A percentile compares a stretch with the other conserved stretches of the same genome.
Conservation (phyloP, 2,888 invertebrate genomes). For the Bibio marci region DNA sequence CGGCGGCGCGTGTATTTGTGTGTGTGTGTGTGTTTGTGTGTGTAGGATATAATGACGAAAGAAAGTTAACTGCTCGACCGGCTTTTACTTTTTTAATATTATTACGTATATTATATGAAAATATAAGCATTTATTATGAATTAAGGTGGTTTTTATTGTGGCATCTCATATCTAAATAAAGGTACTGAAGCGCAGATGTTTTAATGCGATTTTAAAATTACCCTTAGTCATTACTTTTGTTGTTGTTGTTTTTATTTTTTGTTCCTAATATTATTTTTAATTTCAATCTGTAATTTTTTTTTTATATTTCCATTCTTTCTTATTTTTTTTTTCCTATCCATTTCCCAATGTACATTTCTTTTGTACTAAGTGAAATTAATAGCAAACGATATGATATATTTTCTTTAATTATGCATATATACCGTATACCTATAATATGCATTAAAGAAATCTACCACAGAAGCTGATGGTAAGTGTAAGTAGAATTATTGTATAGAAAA, state of each 20-base stretch:
- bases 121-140: too few relatives aligned
- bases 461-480: too few relatives aligned
- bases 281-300: not conserved
- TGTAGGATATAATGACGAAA: too few relatives aligned
- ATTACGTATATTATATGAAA: too few relatives aligned
- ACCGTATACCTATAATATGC: slow-evolving; percentile 6
- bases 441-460: too few relatives aligned
- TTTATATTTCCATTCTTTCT: not conserved
- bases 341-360: not conserved
- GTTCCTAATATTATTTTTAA: not conserved
- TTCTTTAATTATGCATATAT: slow-evolving; percentile 6
- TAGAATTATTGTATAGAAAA: too few relatives aligned
- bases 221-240: slow-evolving; percentile 8
- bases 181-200: slow-evolving; percentile 5
- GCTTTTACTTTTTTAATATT: too few relatives aligned
- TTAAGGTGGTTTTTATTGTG: too few relatives aligned
- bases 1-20: too few relatives aligned
- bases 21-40: too few relatives aligned
- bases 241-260: slow-evolving; percentile 4
- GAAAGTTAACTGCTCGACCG: too few relatives aligned
- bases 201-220: slow-evolving; percentile 8
- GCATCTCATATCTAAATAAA: too few relatives aligned
- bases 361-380: slow-evolving; percentile 6
- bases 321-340: not conserved
- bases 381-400: slow-evolving; percentile 7